A percentile compares a stretch with the other conserved stretches of the same genome.
Evolutionary conservation across 2,888 invertebrate species (phyloP).

Genomic region (Timema podura): DNA sequence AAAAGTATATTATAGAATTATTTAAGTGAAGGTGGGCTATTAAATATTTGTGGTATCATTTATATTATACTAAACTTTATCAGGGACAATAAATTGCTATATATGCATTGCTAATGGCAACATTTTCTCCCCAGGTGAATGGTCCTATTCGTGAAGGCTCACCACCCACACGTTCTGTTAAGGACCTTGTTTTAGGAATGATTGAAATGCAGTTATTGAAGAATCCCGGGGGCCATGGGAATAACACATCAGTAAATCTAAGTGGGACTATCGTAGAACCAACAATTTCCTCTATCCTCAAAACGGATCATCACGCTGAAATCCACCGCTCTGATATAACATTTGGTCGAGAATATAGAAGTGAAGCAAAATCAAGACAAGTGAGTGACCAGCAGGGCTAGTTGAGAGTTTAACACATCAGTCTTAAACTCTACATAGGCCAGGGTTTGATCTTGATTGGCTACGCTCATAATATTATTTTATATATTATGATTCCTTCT

Average conservation of each 20-base stretch:
- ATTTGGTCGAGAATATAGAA: constrained; percentile 44
- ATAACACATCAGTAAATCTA: constrained; percentile 24
- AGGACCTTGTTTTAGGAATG: constrained; percentile 77
- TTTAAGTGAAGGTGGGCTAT: no score
- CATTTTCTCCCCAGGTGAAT: constrained; percentile 19
- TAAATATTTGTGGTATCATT: no score
- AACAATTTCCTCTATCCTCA: constrained; percentile 57
- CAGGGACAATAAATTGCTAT: no score
- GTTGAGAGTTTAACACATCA: no score
- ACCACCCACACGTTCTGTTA: constrained; percentile 65
- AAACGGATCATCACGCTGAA: constrained; percentile 44
- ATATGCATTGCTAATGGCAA: neutral
- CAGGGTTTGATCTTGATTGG: no score
- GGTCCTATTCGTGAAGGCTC: constrained; percentile 36
- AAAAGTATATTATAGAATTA: no score
- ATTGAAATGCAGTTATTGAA: constrained; percentile 77
- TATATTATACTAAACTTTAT: no score
- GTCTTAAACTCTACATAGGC: no score
- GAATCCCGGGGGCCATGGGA: constrained; percentile 46
- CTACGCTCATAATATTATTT: no score
- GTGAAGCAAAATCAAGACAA: constrained; percentile 16
- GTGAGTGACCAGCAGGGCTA: neutral
- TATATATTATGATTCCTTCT: no score
- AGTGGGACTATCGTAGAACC: constrained; percentile 45
- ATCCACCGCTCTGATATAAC: constrained; percentile 37